Percentiles rank a stretch among this genome's conserved stretches.
These are phyloP conservation scores for Neoseiulus cucumeris DNA, from an alignment of 1,140 invertebrate species.

Conservation along the genomic window DNA sequence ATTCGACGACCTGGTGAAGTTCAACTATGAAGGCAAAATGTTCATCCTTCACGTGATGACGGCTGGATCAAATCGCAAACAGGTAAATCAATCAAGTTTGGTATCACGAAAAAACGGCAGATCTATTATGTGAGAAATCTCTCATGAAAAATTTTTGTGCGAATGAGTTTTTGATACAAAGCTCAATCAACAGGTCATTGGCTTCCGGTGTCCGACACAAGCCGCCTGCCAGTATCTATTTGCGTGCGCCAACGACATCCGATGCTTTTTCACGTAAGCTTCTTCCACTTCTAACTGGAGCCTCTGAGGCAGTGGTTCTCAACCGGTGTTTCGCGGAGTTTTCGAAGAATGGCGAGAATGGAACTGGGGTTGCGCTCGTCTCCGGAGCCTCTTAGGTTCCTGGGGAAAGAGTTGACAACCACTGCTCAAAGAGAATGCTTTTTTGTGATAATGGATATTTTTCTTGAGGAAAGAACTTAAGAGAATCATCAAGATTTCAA, in stretches of 20 bases:
- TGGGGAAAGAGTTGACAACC: too few species aligned
- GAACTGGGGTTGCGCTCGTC: too few species aligned
- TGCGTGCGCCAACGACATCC: conserved; percentile 87
- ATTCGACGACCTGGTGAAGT: conserved; percentile 62
- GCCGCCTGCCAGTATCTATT: conserved; percentile 79
- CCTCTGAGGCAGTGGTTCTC: too few species aligned
- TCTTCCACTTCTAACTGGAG: too few species aligned
- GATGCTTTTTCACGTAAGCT: conserved; percentile 90
- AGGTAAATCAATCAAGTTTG: conserved; percentile 50
- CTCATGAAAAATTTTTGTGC: conserved; percentile 10
- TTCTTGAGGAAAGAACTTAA: too few species aligned
- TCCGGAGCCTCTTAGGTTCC: too few species aligned
- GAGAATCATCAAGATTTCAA: too few species aligned
- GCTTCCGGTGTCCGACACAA: conserved; percentile 77
- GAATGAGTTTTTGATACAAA: conserved; percentile 81
- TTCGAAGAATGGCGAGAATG: too few species aligned
- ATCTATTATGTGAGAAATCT: conserved; percentile 12
- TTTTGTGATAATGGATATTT: too few species aligned
- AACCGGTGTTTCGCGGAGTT: too few species aligned
- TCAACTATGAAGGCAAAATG: conserved; percentile 94
- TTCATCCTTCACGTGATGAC: conserved; percentile 71
- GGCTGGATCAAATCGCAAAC: background rate
- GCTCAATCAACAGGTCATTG: conserved; percentile 43
- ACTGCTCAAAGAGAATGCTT: too few species aligned
- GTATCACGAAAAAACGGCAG: too few species aligned